A percentile compares a stretch with the other conserved stretches of the same genome.
Conservation (phyloP, 2,888 invertebrate species). For the Melanostoma mellinum region DNA sequence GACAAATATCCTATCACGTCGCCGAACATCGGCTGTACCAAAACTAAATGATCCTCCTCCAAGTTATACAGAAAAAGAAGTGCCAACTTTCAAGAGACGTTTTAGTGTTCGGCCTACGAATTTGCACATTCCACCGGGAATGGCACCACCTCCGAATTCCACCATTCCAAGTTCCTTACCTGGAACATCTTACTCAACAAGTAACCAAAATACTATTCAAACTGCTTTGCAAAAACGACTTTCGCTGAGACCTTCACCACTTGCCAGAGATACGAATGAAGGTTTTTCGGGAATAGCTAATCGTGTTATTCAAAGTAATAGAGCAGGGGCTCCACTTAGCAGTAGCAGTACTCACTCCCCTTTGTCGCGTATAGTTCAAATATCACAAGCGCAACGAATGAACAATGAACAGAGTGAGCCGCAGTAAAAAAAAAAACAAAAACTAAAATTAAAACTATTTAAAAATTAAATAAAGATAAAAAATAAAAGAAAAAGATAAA, state of each 20-base stretch:
- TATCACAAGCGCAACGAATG: constrained; percentile 81
- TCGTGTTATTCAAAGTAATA: constrained; percentile 38
- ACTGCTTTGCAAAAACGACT: constrained; percentile 79
- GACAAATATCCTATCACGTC: constrained; percentile 73
- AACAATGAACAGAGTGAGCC: constrained; percentile 75
- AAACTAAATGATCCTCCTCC: constrained; percentile 78
- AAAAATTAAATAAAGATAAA: too few relatives aligned
- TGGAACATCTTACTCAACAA: constrained; percentile 58
- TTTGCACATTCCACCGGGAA: constrained; percentile 80
- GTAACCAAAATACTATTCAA: constrained; percentile 73
- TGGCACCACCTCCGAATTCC: constrained; percentile 78
- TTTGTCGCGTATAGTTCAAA: constrained; percentile 81
- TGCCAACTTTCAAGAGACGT: constrained; percentile 78
- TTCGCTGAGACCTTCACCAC: constrained; percentile 80
- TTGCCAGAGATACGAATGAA: constrained; percentile 77
- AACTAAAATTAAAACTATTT: too few relatives aligned
- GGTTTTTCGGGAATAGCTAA: constrained; percentile 64
- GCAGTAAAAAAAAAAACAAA: constrained; percentile 3
- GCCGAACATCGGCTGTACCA: constrained; percentile 76
- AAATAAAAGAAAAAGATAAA: too few relatives aligned
- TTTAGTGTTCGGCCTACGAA: constrained; percentile 81
- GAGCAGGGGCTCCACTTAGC: constrained; percentile 71
- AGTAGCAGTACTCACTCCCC: constrained; percentile 81
- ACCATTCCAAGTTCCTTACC: constrained; percentile 63
- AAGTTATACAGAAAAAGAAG: constrained; percentile 79